Conservation (phyloP, 1,140 invertebrate species). For the Eurosta solidaginis region DNA sequence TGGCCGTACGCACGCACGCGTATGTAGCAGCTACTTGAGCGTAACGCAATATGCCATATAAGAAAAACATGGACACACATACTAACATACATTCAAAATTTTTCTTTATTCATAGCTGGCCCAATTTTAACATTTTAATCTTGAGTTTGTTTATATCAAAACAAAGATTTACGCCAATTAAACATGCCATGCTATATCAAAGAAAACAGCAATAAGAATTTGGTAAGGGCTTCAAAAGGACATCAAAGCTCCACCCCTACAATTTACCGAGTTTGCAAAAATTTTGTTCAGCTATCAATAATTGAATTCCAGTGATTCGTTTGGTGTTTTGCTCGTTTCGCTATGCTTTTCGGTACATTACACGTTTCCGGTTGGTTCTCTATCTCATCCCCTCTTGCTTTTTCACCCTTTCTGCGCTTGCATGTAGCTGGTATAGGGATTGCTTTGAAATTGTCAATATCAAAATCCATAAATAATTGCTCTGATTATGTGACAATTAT, state of each 20-base stretch:
- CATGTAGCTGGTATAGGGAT: not conserved
- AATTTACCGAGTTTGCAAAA: slow-evolving; percentile 16
- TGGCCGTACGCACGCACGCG: not conserved
- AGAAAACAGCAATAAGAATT: not conserved
- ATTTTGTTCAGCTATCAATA: not conserved
- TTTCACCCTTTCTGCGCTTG: not conserved
- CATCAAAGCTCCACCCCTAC: slow-evolving; percentile 33
- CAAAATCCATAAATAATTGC: slow-evolving; percentile 16
- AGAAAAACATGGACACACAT: not conserved
- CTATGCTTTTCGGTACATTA: slow-evolving; percentile 32
- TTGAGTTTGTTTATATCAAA: slow-evolving; percentile 55
- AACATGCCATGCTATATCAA: slow-evolving; percentile 38
- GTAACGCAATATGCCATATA: not conserved
- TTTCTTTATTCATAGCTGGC: not conserved
- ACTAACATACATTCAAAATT: no score
- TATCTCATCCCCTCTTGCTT: not conserved
- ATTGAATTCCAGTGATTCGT: not conserved
- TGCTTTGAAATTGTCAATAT: not conserved
- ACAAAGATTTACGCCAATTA: slow-evolving; percentile 60
- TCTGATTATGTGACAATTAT: slow-evolving; percentile 36
- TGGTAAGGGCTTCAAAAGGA: not conserved
- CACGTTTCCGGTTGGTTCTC: slow-evolving; percentile 27
- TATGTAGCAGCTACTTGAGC: not conserved
- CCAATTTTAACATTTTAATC: slow-evolving; percentile 14
- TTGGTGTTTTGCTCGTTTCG: not conserved